Percentiles rank a stretch among this genome's conserved stretches.
These are phyloP conservation scores for Tenualosa ilisha DNA, from an alignment of 2,797 vertebrate genomes.

Conservation along the genomic window DNA sequence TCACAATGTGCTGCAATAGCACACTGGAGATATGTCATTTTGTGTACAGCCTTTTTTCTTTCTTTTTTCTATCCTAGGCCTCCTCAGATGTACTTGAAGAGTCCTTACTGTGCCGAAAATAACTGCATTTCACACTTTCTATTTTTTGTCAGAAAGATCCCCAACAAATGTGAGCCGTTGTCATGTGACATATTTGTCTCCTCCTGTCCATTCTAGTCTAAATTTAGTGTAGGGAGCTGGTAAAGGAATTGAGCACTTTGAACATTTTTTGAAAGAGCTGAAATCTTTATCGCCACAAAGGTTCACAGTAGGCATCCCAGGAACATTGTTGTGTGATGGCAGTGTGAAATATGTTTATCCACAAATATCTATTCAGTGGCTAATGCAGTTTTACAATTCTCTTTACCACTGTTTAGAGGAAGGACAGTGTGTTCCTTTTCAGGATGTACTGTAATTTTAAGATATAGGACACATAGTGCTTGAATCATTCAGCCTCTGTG, in stretches of 20 bases:
- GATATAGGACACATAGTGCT: not conserved
- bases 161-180: not conserved
- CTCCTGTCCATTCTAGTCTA: not conserved
- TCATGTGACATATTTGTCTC: not conserved
- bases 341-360: not conserved
- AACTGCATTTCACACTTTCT: not conserved
- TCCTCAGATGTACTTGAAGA: not conserved
- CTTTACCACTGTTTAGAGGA: not conserved
- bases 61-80: not conserved
- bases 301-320: not conserved
- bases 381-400: not conserved
- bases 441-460: not conserved
- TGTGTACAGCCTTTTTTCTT: not conserved
- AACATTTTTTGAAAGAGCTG: not conserved
- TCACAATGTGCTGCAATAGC: not conserved
- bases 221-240: conserved; percentile 2
- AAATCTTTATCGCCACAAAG: not conserved
- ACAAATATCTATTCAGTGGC: not conserved
- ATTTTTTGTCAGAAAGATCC: not conserved
- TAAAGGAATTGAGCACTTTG: conserved; percentile 6
- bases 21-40: not conserved
- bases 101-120: not conserved
- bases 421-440: not conserved
- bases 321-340: conserved; percentile 15
- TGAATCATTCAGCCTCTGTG: not conserved